Base-by-base conservation (phyloP, 2,888 invertebrate genomes). In the Myathropa florea region DNA sequence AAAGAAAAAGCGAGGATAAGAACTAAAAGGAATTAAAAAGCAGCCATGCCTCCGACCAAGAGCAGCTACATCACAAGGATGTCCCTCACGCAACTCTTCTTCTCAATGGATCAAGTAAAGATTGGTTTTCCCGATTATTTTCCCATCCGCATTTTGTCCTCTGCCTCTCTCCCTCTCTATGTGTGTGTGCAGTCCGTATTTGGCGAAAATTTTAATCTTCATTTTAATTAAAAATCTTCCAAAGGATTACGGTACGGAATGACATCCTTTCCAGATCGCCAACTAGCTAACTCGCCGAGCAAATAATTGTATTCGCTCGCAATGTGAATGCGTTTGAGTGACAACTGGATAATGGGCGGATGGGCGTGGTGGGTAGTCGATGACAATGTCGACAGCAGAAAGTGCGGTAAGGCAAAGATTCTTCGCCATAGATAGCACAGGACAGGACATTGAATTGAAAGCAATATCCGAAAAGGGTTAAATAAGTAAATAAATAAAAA, bases 401-500 rank as follows among this genome's bases (percentile, higher is more conserved):
- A 79, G 67, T 75, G 75, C 75, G 80, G 81, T 67, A 76, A 75
- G 60, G 63, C 46, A 65, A 71, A 75, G 75, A 84, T 76, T 59
- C 46, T 36, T 70, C 71, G 28, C 46, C 55, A 46, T 70, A 70
- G 85, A 82, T 73, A 68, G 64, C 46, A 39, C 53, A 72, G 64
- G 53, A 39, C 53, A 72, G 83, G 82, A 86, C 78, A 83, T 46
- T 78, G 75, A 57, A 78, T 72, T 70, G 70, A 86, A 83, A 86
- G 83, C 86, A 86, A 86, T 86, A 78, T 86, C 86, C 86, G 86
- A 83, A 86, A 86, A 86, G 86, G 86, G 86, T 86, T 86, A 83
- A 86, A 71, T 59, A 65, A 83, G 70, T 65, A 86, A 85, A 80
- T 84, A 85, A 80, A 81, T 72, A 77, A 77, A 83, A 75, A 81